Conservation (phyloP, 2,113 vertebrate species). For the Desmodus rotundus region DNA sequence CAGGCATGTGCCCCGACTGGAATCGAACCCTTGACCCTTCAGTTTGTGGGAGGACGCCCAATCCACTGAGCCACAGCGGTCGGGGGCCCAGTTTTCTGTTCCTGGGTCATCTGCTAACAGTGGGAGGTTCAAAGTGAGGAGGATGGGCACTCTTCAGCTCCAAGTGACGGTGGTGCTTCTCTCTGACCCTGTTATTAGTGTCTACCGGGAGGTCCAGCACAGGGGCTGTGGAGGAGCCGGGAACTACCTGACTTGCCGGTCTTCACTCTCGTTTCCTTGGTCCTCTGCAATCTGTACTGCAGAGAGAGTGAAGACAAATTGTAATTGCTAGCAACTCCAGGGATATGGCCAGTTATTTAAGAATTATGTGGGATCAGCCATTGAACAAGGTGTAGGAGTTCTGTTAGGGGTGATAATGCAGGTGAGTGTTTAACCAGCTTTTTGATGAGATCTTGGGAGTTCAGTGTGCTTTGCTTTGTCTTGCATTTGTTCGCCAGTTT, state of each 20-base stretch:
- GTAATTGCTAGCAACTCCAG: background rate
- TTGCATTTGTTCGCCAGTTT: background rate
- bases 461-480: background rate
- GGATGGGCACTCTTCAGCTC: background rate
- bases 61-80: background rate
- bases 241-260: background rate
- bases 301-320: background rate
- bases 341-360: background rate
- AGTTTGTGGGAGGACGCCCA: no score
- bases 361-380: background rate
- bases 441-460: background rate
- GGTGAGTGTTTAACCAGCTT: background rate
- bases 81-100: no score
- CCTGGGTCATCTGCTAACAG: background rate
- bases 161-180: accelerated
- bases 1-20: no score
- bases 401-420: no score
- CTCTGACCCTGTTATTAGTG: no score
- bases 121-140: background rate
- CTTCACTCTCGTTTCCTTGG: background rate
- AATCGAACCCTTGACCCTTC: no score
- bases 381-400: no score
- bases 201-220: no score
- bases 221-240: background rate
- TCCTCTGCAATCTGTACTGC: background rate